phyloP scores from a whole-genome alignment of 2,113 vertebrate species.

The Malurus alboscapulatus region DNA sequence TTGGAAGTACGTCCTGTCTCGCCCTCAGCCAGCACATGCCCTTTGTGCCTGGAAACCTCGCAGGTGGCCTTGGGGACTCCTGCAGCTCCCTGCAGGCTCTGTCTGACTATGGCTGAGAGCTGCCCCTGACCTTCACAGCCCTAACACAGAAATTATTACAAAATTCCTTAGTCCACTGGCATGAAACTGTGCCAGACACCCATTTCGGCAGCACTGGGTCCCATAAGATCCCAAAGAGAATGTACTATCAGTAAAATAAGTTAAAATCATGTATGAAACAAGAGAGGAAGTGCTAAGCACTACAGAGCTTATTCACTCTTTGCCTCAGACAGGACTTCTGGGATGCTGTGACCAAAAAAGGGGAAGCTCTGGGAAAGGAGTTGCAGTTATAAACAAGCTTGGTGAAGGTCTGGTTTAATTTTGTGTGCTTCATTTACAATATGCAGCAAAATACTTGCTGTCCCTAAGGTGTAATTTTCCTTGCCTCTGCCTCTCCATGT shows the following conservation, averaged over 20 bases:
- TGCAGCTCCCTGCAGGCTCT: not conserved
- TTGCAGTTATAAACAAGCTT: not conserved
- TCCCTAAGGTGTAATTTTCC: not conserved
- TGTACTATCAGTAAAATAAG: not conserved
- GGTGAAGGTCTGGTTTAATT: not conserved
- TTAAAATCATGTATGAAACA: not conserved
- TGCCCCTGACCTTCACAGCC: not conserved
- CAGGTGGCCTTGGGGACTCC: not conserved
- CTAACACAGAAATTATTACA: not conserved
- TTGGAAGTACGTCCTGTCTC: not conserved
- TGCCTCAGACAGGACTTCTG: not conserved
- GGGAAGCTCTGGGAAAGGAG: not conserved
- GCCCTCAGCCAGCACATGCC: accelerated
- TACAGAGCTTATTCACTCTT: not conserved
- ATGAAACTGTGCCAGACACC: not conserved
- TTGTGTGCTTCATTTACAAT: not conserved
- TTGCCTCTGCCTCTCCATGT: not conserved
- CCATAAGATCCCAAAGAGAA: not conserved
- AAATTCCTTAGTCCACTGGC: not conserved
- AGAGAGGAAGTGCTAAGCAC: not conserved
- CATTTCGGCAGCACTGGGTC: not conserved
- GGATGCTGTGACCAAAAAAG: not conserved
- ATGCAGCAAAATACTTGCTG: not conserved
- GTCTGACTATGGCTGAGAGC: not conserved
- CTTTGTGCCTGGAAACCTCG: accelerated